Evolutionary conservation across 2,113 vertebrate species (phyloP), one percentile per base, ranked within the genome.

Genomic region (Emydocephalus ijimae): DNA sequence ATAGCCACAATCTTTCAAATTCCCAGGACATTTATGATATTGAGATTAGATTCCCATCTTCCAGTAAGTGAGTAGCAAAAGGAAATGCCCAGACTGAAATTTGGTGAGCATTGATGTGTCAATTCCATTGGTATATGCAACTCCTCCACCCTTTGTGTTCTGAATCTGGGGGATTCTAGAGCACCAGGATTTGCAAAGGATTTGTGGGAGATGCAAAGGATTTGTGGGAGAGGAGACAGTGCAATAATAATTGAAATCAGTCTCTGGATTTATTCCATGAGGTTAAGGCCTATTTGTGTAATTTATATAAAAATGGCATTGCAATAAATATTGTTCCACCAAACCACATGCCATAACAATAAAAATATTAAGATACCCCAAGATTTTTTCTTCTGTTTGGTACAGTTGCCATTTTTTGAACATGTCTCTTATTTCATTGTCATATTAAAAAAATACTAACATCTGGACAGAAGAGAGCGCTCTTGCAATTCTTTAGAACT

Each of bases 401-500:
- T 24, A 8, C 18, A 59, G 8, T 11, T n/a, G 3, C 24, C 10
- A 5, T 59, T 52, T 50, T 64, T 64, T 4, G 4, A 61, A 86
- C 18, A 20, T 81, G 23, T 15, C 54, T 43, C 20, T 57, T 57
- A 85, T 85, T 91, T 59, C 39, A 26, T 3, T 54, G 26, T n/a
- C 26, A 3, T 92, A 48, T 55, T 26, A 54, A n/a, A 88, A 26
- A 24, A 55, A 69, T 54, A 15, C 24, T 59, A 15, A 43, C 48
- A 88, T 39, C 45, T 69, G 34, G 34, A 92, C 91, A 92, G 61
- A 55, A 92, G 91, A 92, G 91, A 45, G 61, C 5, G 18, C 50
- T 81, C 15, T 89, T 89, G 34, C 61, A 69, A 8, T 88, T 29
- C 50, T 87, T 59, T 61, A 55, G 64, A 85, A 91, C 7, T 18